Base-by-base conservation (phyloP, 1,140 invertebrate species). In the Aplysia californica region DNA sequence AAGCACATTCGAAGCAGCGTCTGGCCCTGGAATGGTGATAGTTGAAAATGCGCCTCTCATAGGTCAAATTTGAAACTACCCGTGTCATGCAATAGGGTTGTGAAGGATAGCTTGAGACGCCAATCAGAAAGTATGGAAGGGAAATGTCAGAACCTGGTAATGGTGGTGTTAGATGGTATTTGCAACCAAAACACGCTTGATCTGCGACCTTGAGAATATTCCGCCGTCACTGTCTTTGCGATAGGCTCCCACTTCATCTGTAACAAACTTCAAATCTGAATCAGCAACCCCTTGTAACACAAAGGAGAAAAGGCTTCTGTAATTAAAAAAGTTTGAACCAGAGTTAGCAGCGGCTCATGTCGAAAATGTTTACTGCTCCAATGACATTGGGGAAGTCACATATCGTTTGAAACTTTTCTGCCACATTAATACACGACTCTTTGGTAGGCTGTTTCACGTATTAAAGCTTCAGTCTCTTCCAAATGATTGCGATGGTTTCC, bases 21-120 rank as follows among this genome's bases (percentile, higher is more conserved):
- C 68, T 70, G 26, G 68, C 68, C 38, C 68, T 70, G 38, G 68
- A 70, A 36, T 70, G 68, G 23, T 36, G 68, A 70, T 70, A 70
- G 38, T 50, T 70, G 33, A 55, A 70, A 33, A 70, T 70, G 44
- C 55, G 26, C 50, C 35, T 70, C 23, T 70, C 68, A 55, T 50
- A n/a, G 23, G 68, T 70, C 23, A 70, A 50, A 36, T 50, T 70
- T 70, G 36, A 23, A 36, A n/a, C 23, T n/a, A 70, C 23, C 41
- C 36, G 68, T 70, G 68, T 70, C 15, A 70, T 50, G 23, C 44
- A 41, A 70, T 55, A 70, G 44, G 68, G 68, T 50, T 39, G 44
- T 23, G 29, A 36, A 55, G 68, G 68, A 70, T 70, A 70, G 38
- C 36, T 23, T n/a, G 68, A 50, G 55, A 55, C 68, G 50, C 68